Conservation (phyloP, 2,113 vertebrate species). For the Myotis brandtii region DNA sequence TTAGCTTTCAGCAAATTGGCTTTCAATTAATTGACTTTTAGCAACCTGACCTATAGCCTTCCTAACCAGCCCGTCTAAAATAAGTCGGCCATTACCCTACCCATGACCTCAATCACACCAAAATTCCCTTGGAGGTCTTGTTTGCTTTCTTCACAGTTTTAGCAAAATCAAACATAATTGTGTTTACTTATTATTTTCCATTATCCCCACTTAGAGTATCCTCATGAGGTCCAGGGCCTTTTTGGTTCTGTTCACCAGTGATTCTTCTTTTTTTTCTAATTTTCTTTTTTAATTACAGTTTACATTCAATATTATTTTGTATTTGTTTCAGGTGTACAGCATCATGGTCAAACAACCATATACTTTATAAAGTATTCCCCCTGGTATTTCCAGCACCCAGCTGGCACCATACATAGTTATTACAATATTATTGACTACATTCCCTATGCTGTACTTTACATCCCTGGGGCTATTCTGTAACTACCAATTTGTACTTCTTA, state of each 20-base stretch:
- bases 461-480: neutral
- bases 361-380: neutral
- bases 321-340: neutral
- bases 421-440: neutral
- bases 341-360: neutral
- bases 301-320: neutral
- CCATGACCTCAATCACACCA: conserved; percentile 13
- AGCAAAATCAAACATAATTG: conserved; percentile 29
- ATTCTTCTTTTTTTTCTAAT: neutral
- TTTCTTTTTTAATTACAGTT: neutral
- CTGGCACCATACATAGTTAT: neutral
- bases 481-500: neutral
- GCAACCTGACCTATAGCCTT: conserved; percentile 27
- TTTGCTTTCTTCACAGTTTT: conserved; percentile 41
- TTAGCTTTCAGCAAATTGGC: conserved; percentile 46
- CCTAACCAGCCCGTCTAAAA: conserved; percentile 41
- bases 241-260: neutral
- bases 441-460: neutral
- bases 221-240: neutral
- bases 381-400: neutral
- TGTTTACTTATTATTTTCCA: conserved; percentile 12
- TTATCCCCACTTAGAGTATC: neutral
- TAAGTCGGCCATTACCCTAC: neutral
- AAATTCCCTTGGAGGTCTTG: conserved; percentile 27
- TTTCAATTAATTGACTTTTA: conserved; percentile 62